Conservation (phyloP, 2,888 invertebrate species). For the Xestobium rufovillosum region DNA sequence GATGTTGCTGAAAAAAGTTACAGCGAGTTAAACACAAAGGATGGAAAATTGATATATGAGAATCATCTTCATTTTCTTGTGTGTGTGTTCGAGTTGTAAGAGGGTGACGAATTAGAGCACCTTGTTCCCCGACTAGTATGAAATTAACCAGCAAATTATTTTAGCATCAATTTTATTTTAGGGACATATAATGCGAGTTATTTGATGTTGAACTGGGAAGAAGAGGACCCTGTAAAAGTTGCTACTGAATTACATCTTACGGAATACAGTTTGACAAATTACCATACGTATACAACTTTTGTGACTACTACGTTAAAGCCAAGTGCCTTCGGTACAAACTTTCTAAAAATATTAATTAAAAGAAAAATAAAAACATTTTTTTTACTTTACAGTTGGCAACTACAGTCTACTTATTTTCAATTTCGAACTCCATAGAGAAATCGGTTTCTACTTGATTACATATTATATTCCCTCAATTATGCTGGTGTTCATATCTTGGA, state of each 20-base stretch:
- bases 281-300: slow-evolving; percentile 63
- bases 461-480: slow-evolving; percentile 83
- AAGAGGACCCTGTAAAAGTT: slow-evolving; percentile 62
- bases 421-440: slow-evolving; percentile 71
- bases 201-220: slow-evolving; percentile 68
- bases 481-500: slow-evolving; percentile 81
- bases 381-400: slow-evolving; percentile 78
- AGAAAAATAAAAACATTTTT: background rate
- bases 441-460: slow-evolving; percentile 82
- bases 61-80: no score
- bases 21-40: no score
- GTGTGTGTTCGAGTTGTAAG: no score
- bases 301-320: slow-evolving; percentile 58
- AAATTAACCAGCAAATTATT: no score
- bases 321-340: slow-evolving; percentile 60
- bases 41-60: no score
- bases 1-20: no score
- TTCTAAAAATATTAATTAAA: slow-evolving; percentile 7
- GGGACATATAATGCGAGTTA: slow-evolving; percentile 78
- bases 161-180: no score
- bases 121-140: no score
- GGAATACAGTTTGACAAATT: slow-evolving; percentile 66
- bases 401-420: slow-evolving; percentile 74
- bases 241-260: slow-evolving; percentile 72
- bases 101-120: no score